Evolutionary conservation across 2,888 invertebrate genomes (phyloP), one percentile per base, ranked within the genome.

Genomic region (Lacanobia oleracea): DNA sequence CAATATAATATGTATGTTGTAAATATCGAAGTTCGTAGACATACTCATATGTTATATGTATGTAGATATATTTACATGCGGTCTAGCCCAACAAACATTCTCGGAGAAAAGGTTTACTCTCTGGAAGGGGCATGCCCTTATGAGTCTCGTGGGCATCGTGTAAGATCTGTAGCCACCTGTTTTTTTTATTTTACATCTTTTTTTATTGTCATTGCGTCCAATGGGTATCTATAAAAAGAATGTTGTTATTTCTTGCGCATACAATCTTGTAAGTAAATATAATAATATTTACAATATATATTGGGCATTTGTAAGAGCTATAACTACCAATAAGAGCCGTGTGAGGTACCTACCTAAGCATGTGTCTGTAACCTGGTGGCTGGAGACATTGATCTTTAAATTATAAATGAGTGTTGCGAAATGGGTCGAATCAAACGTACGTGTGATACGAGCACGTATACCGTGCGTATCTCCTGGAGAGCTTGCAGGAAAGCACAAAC

Each of bases 401-500:
- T 92, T 89, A 91, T 91, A 90, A 86, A 92, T 90, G 88, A 88
- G 86, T 72, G 79, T 85, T 87, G 87, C 86, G 88, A 89, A 88
- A 89, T 88, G 81, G 89, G 88, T 88, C 88, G 87, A 87, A 87
- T 84, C 84, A 84, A 85, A 88, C 75, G 77, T 75, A 83, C 64
- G 75, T 81, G 76, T 75, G 79, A 77, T 75, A 67, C 72, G 56
- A 51, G 53, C 60, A 72, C 40, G 74, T 72, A 72, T 82, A 74
- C 71, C 64, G 59, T 57, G 64, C 71, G 76, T 76, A 76, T 73
- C 71, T 75, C 57, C 75, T 54, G 54, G 23, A 66, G 62, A 83
- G 72, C 63, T 73, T 76, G 64, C 68, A 76, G 77, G 78, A 60
- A 77, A 81, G 67, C 71, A 79, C 77, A 72, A 77, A 74, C 73